phyloP scores from a whole-genome alignment of 2,797 vertebrate species.

The Poecilia picta region DNA sequence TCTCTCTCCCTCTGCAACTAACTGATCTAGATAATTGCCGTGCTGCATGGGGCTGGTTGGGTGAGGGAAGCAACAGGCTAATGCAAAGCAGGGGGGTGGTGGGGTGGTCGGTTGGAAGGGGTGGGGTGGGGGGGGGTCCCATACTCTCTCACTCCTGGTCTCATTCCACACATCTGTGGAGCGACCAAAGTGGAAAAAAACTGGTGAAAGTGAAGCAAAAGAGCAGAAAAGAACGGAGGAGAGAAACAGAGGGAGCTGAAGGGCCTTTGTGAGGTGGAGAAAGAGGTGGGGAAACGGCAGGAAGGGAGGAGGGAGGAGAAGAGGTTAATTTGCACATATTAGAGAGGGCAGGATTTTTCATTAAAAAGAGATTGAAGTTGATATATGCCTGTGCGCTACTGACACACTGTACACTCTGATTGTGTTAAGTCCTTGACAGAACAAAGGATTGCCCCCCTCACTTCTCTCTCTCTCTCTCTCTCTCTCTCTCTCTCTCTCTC shows the following conservation, averaged over 20 bases:
- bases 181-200: conserved; percentile 38
- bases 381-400: conserved; percentile 85
- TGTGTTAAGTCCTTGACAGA: conserved; percentile 85
- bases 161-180: conserved; percentile 26
- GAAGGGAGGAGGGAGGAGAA: conserved; percentile 65
- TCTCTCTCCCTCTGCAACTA: conserved; percentile 8
- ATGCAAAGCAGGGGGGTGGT: conserved; percentile 35
- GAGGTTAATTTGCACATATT: conserved; percentile 88
- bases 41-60: conserved; percentile 17
- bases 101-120: too few relatives aligned
- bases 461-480: conserved; percentile 35
- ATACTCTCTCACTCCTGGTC: not conserved
- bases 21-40: conserved; percentile 49
- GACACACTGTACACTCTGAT: conserved; percentile 85
- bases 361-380: conserved; percentile 89
- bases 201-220: conserved; percentile 54
- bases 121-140: not conserved
- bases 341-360: conserved; percentile 87
- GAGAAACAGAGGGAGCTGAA: conserved; percentile 47
- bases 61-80: conserved; percentile 59
- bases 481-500: too few relatives aligned
- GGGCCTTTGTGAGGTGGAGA: conserved; percentile 61
- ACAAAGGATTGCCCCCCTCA: conserved; percentile 77
- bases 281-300: conserved; percentile 52
- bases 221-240: conserved; percentile 45